Evolutionary conservation across 92 coral and sea anemone genomes (phyloP).

Genomic region (Palythoa caribaeorum): DNA sequence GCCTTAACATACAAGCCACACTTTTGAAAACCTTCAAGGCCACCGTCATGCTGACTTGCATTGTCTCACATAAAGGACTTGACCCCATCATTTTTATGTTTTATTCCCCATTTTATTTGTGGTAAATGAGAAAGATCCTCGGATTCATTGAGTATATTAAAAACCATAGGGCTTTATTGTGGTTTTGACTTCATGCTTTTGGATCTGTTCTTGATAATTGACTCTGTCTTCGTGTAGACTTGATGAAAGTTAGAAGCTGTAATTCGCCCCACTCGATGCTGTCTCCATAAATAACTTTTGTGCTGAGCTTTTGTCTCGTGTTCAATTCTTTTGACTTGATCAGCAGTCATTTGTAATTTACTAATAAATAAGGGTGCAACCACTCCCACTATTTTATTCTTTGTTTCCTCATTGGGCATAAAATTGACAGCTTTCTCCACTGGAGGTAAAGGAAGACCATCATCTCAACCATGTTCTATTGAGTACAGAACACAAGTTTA

Average conservation of each 20-base stretch:
- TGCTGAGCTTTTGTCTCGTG: conserved; percentile 12
- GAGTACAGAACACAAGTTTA: conserved; percentile 58
- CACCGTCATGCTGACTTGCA: background rate
- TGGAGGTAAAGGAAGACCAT: conserved; percentile 51
- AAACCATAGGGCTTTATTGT: background rate
- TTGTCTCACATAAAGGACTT: background rate
- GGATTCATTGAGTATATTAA: background rate
- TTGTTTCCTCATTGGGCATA: background rate
- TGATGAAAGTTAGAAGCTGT: conserved; percentile 47
- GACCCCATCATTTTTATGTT: background rate
- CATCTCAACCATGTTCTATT: background rate
- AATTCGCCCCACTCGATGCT: conserved; percentile 44
- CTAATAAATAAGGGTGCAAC: background rate
- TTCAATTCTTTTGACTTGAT: conserved; percentile 3
- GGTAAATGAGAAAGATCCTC: background rate
- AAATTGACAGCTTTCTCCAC: conserved; percentile 34
- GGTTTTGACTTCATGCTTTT: background rate
- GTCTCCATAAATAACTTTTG: background rate
- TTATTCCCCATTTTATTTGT: background rate
- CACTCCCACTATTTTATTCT: background rate
- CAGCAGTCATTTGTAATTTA: conserved; percentile 8
- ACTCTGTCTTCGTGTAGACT: conserved; percentile 40
- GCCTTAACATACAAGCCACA: conserved; percentile 12
- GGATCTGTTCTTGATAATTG: background rate
- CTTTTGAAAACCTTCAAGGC: background rate